Evolutionary conservation across 2,888 invertebrate genomes (phyloP).

Genomic region (Pyrochroa serraticornis): DNA sequence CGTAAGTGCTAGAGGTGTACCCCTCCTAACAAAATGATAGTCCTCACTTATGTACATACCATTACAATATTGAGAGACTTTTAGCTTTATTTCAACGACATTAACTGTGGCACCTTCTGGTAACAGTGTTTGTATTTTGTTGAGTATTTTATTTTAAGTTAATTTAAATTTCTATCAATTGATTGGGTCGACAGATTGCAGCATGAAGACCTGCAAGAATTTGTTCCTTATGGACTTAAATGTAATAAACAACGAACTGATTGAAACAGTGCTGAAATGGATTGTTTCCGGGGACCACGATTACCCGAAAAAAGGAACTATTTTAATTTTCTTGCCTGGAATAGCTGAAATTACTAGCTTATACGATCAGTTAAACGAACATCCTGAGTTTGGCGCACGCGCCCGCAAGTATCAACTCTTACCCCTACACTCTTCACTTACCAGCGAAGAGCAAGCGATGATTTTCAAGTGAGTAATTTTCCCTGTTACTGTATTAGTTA

Average conservation of each 20-base stretch:
- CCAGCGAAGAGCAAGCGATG: slow-evolving; percentile 81
- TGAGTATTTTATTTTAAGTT: too few relatives aligned
- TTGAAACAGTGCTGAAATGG: slow-evolving; percentile 73
- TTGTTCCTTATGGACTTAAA: slow-evolving; percentile 78
- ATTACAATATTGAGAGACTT: too few relatives aligned
- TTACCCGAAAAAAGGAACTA: slow-evolving; percentile 74
- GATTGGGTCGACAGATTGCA: slow-evolving; percentile 58
- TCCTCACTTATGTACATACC: too few relatives aligned
- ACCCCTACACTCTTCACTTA: slow-evolving; percentile 85
- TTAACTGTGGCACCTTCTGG: too few relatives aligned
- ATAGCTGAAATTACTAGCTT: slow-evolving; percentile 77
- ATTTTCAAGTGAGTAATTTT: slow-evolving; percentile 68
- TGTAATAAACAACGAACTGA: slow-evolving; percentile 77
- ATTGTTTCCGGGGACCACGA: slow-evolving; percentile 73
- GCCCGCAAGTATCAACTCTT: slow-evolving; percentile 72
- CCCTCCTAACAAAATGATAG: too few relatives aligned
- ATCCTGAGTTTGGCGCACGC: slow-evolving; percentile 68
- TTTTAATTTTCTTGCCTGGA: slow-evolving; percentile 80
- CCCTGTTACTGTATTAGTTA: too few relatives aligned
- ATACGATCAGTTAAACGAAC: slow-evolving; percentile 71
- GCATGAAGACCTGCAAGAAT: slow-evolving; percentile 71
- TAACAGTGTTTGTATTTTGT: too few relatives aligned
- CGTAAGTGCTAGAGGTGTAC: too few relatives aligned
- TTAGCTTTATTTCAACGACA: too few relatives aligned
- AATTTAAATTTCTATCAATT: not conserved